These are phyloP conservation scores for Meteorus sp. DNA, from an alignment of 1,140 invertebrate genomes.

Conservation along the genomic window DNA sequence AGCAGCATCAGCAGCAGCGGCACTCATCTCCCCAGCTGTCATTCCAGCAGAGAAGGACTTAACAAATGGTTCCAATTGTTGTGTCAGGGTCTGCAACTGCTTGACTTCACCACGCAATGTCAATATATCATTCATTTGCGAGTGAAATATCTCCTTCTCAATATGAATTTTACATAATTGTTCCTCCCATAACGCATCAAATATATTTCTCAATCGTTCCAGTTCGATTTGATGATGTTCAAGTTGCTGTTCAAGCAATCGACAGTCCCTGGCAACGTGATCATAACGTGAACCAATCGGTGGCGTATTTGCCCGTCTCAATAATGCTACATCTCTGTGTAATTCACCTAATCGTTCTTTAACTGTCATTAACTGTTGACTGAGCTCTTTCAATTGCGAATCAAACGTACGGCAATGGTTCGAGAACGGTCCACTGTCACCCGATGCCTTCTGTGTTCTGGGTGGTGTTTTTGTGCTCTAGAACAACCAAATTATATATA, in stretches of 20 bases:
- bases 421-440: slow-evolving; percentile 62
- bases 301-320: slow-evolving; percentile 63
- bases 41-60: slow-evolving; percentile 60
- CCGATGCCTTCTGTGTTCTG: slow-evolving; percentile 30
- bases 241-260: slow-evolving; percentile 66
- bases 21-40: slow-evolving; percentile 47
- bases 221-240: slow-evolving; percentile 67
- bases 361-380: slow-evolving; percentile 65
- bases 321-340: slow-evolving; percentile 64
- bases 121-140: slow-evolving; percentile 69
- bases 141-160: slow-evolving; percentile 71
- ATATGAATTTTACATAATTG: slow-evolving; percentile 69
- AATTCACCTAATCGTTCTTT: slow-evolving; percentile 68
- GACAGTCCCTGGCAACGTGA: slow-evolving; percentile 64
- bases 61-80: slow-evolving; percentile 68
- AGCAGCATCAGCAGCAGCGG: slow-evolving; percentile 45
- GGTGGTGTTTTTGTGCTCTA: slow-evolving; percentile 29
- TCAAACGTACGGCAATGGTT: slow-evolving; percentile 70
- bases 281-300: slow-evolving; percentile 63
- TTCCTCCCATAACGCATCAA: slow-evolving; percentile 71
- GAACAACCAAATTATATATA: too few species aligned
- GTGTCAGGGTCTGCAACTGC: slow-evolving; percentile 65
- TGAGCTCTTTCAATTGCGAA: slow-evolving; percentile 66
- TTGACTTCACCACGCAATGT: slow-evolving; percentile 68
- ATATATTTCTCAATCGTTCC: slow-evolving; percentile 64